Conservation (phyloP, 2,113 vertebrate genomes). For the Gallinago media region DNA sequence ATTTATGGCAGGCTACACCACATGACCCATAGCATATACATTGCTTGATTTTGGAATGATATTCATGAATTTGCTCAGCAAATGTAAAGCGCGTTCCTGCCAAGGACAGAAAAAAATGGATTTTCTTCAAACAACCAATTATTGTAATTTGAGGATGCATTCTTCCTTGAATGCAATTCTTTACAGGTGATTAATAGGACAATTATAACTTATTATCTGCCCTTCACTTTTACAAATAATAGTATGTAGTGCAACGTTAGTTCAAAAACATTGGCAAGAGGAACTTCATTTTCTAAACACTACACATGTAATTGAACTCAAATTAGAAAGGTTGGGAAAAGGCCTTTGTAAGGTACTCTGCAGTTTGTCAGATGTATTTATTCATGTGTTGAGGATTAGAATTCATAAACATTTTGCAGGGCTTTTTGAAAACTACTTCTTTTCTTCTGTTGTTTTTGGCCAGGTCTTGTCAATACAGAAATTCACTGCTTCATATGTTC, state of each 20-base stretch:
- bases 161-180: conserved; percentile 46
- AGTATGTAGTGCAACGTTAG: conserved; percentile 17
- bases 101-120: background rate
- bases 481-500: conserved; percentile 51
- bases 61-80: background rate
- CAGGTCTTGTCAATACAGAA: conserved; percentile 60
- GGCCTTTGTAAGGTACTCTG: conserved; percentile 75
- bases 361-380: conserved; percentile 86
- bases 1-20: background rate
- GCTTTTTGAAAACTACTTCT: conserved; percentile 73
- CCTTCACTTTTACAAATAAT: conserved; percentile 72
- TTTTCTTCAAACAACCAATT: conserved; percentile 51
- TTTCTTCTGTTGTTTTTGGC: conserved; percentile 82
- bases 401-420: conserved; percentile 84
- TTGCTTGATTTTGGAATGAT: conserved; percentile 6
- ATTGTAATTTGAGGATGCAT: conserved; percentile 69
- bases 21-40: background rate
- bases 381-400: conserved; percentile 87
- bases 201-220: conserved; percentile 79
- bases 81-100: background rate
- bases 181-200: conserved; percentile 79
- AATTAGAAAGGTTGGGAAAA: conserved; percentile 82
- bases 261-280: conserved; percentile 62
- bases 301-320: conserved; percentile 78
- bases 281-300: conserved; percentile 62